Conservation (phyloP, 2,797 vertebrate genomes). For the Agapornis canus region DNA sequence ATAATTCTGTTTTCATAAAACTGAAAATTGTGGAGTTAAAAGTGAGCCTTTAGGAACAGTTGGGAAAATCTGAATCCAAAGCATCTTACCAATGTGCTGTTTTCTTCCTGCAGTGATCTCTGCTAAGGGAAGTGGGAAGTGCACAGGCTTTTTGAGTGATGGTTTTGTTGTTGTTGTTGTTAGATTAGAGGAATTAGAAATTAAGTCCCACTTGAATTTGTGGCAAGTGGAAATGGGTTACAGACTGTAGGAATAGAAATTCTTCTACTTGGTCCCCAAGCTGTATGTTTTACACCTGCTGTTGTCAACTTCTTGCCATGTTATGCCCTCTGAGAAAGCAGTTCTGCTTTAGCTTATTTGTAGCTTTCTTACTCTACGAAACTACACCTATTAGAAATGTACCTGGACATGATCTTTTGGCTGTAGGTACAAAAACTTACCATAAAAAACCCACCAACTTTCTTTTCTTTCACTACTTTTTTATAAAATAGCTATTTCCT, state of each 20-base stretch:
- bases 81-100: background rate
- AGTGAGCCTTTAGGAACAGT: conserved; percentile 14
- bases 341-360: background rate
- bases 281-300: background rate
- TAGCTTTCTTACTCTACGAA: background rate
- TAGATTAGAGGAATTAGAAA: background rate
- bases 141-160: background rate
- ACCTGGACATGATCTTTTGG: background rate
- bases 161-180: background rate
- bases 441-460: background rate
- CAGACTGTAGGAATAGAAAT: background rate
- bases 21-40: conserved; percentile 32
- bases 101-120: background rate
- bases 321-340: background rate
- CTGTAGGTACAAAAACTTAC: background rate
- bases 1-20: conserved; percentile 44
- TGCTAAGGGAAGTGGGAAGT: background rate
- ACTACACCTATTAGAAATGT: background rate
- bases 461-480: background rate
- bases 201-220: background rate
- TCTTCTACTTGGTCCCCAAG: background rate
- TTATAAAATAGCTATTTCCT: background rate
- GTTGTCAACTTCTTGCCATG: background rate
- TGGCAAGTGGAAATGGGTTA: background rate
- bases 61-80: background rate